Conservation (phyloP, 2,113 vertebrate species). For the Pagrus major region DNA sequence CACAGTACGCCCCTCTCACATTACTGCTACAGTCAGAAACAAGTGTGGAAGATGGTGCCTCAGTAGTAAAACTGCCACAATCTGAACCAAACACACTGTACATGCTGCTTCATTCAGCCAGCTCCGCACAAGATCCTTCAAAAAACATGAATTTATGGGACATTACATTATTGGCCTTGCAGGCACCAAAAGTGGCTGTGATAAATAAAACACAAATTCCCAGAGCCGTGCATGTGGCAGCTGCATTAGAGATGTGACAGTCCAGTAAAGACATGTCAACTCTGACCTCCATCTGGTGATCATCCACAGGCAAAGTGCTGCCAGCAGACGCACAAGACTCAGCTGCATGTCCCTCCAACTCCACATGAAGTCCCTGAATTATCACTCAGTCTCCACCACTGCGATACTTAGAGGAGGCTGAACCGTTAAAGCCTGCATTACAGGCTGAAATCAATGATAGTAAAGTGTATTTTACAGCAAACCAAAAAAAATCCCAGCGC, state of each 20-base stretch:
- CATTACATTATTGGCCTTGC: neutral
- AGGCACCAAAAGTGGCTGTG: neutral
- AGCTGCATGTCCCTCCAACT: neutral
- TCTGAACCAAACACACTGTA: neutral
- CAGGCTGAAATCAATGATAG: neutral
- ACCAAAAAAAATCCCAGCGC: neutral
- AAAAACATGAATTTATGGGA: neutral
- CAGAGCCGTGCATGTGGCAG: slow-evolving; percentile 7
- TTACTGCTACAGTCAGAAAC: neutral
- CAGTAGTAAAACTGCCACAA: neutral
- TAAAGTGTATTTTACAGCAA: neutral
- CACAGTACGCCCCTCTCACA: neutral
- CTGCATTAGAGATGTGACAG: neutral
- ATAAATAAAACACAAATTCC: neutral
- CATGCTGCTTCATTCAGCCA: neutral
- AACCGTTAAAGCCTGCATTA: neutral
- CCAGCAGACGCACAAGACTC: slow-evolving; percentile 4
- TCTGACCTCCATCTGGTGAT: slow-evolving; percentile 46
- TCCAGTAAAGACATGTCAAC: slow-evolving; percentile 32
- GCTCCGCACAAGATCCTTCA: neutral
- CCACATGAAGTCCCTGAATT: no score
- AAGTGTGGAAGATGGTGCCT: neutral
- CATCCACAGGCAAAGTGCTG: slow-evolving; percentile 13
- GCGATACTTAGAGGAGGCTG: neutral
- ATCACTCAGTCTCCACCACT: neutral